phyloP scores from a whole-genome alignment of 2,113 vertebrate genomes.

The Jacana jacana region DNA sequence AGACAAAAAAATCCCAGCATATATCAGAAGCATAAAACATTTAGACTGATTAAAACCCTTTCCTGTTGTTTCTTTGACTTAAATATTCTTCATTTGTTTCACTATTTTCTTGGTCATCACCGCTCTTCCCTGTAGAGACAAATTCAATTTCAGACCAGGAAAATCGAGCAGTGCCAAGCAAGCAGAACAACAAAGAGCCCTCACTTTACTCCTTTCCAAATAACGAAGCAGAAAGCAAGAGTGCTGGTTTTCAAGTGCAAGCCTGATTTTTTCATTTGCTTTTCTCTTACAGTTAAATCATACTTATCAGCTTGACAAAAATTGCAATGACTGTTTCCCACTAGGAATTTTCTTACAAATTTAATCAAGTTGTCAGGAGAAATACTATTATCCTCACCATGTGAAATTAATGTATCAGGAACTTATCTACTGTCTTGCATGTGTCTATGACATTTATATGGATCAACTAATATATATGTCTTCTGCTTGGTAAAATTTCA shows the following conservation, averaged over 20 bases:
- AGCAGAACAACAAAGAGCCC: neutral
- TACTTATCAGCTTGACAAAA: neutral
- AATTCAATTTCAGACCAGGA: neutral
- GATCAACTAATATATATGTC: neutral
- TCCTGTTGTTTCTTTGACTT: neutral
- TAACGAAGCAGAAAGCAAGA: neutral
- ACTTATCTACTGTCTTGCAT: neutral
- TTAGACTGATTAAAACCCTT: neutral
- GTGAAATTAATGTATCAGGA: slow-evolving; percentile 11
- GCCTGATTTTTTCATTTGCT: neutral
- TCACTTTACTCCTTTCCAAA: neutral
- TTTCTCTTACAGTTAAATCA: neutral
- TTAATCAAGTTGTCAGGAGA: neutral
- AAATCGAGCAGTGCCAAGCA: neutral
- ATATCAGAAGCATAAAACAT: neutral
- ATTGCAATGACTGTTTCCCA: neutral
- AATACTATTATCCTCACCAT: neutral
- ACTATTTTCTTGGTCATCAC: neutral
- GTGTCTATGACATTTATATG: neutral
- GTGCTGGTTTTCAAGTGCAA: neutral
- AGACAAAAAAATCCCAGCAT: neutral
- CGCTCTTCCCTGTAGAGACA: neutral
- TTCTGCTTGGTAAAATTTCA: neutral
- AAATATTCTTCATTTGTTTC: neutral
- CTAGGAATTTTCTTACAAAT: neutral